Base-by-base conservation (phyloP, 2,888 invertebrate species). In the Amphipyra berbera region DNA sequence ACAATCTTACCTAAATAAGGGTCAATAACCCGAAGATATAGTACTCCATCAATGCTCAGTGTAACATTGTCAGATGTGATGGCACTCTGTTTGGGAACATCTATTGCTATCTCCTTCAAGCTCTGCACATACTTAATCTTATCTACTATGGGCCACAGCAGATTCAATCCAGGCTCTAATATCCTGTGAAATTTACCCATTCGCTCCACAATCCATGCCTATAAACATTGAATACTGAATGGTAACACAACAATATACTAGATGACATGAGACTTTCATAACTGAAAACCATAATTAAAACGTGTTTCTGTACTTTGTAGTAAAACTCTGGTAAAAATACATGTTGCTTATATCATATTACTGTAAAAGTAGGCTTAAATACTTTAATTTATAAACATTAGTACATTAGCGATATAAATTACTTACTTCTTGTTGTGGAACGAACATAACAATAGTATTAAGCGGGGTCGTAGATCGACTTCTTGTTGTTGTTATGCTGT, bases 21-120 rank as follows among this genome's bases (percentile, higher is more conserved):
- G 93, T 99, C 98, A 61, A 98, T 95, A 78, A 99, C 98, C 85
- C 98, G 96, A 60, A 99, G 96, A 91, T 99, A 99, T 52, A 99
- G 95, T 1, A 99, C 99, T 64, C 99, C 99, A 94, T 99, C 99
- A 84, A 99, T 98, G 83, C 97, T 97, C 58, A 99, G 93, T 0
- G 98, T 99, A 0, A 99, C 99, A 95, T 99, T 99, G 91, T 99
- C 99, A 61, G 98, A 96, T 13, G 99, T 99, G 80, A 99, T 99
- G 15, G 99, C 99, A 90, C 98, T 98, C 91, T 99, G 99, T 88
- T 99, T 98, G 0, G 99, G 99, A 58, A 99, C 98, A 95, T 99
- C 99, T 82, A 99, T 99, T 0, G 99, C 99, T 79, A 99, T 98
- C 97, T 99, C 99, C 90, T 99, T 99, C 42, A 99, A 92, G 90